Evolutionary conservation across 1,140 invertebrate genomes (phyloP), one percentile per base, ranked within the genome.

Genomic region (Micrasema longulum): DNA sequence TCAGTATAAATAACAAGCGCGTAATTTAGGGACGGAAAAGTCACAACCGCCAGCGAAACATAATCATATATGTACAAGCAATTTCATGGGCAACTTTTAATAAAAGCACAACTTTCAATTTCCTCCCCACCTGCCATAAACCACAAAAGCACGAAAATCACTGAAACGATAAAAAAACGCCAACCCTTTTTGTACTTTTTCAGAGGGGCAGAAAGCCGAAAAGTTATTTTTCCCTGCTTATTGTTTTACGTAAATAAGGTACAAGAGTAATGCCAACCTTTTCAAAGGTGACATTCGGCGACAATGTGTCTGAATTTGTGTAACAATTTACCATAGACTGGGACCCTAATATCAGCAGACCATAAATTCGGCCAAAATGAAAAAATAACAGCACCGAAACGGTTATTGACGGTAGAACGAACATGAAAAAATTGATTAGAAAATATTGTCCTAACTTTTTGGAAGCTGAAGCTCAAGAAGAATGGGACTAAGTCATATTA

Each of bases 401-500:
- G 22, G 31, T 57, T 68, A 68, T 68, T 68, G 65, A 41, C 65
- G 9, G 16, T 12, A 12, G 26, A 12, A 20, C 20, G 48, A 31
- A 31, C n/a, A 18, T 36, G 65, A 45, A 45, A 68, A 68, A 68
- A 68, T 41, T 66, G 63, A 68, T 68, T 68, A 68, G 52, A 11
- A 68, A 68, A 68, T 68, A 68, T 66, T 52, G 63, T 66, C 63
- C 45, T 66, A 50, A 66, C 26, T 66, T 66, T 36, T 11, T 14
- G 7, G 11, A 31, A 26, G 23, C 18, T 20, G 35, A 18, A 38
- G 26, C 7, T 31, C 7, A 31, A 7, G 26, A 31, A 7, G 26
- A 31, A 31, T 4, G 7, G 3, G 26, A 31, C 31, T 16, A 50
- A 66, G 50, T 66, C 63, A 45, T 50, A 31, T 66, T 38, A n/a